Conservation (phyloP, 2,113 vertebrate genomes). For the Ellobius talpinus region DNA sequence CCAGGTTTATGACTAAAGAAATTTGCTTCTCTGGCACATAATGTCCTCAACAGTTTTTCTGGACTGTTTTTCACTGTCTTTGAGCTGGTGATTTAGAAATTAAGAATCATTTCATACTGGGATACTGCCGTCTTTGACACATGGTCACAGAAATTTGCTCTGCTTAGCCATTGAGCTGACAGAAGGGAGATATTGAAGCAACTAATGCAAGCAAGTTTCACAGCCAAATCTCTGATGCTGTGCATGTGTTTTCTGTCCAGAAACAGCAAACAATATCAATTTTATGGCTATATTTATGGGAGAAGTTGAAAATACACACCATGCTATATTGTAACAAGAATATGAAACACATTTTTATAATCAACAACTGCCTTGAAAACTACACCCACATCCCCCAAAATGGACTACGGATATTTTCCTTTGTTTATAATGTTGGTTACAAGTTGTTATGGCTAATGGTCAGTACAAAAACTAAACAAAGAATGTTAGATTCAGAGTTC, state of each 20-base stretch:
- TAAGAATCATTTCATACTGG: constrained; percentile 1
- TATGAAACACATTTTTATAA: background rate
- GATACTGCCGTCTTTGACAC: background rate
- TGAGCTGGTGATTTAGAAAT: background rate
- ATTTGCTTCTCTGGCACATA: background rate
- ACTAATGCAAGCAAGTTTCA: background rate
- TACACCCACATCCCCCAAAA: too few species aligned
- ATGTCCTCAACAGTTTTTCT: background rate
- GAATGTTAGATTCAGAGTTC: too few species aligned
- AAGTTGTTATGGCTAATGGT: too few species aligned
- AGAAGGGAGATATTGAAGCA: background rate
- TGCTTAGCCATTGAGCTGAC: background rate
- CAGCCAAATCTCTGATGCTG: background rate
- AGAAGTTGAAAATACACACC: background rate
- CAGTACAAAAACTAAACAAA: too few species aligned
- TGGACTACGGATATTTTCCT: too few species aligned
- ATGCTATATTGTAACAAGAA: background rate
- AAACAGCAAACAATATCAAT: background rate
- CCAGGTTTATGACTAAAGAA: background rate
- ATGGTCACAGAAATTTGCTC: background rate
- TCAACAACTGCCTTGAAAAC: background rate
- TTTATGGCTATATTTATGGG: background rate
- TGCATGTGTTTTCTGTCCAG: background rate
- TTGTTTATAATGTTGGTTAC: too few species aligned
- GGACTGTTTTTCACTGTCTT: background rate